Percentiles rank a stretch among this genome's conserved stretches.
Conservation (phyloP, 2,888 invertebrate species). For the Athalia rosae region DNA sequence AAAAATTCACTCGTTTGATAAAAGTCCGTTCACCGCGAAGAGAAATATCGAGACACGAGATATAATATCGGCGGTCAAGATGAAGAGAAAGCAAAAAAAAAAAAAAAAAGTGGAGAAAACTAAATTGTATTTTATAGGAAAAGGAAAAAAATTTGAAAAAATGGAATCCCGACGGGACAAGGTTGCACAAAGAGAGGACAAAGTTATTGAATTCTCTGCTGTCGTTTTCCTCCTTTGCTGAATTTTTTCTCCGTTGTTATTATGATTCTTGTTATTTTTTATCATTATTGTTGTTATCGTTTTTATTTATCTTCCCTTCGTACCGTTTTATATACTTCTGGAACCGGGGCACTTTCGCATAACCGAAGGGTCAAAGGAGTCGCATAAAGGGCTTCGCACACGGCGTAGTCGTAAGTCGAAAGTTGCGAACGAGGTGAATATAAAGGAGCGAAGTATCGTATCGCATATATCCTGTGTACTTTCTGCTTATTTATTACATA, state of each 20-base stretch:
- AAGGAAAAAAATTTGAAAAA: constrained; percentile 5
- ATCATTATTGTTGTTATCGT: neutral
- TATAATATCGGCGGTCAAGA: neutral
- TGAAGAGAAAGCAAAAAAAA: neutral
- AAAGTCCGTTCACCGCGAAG: no score
- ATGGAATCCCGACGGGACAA: constrained; percentile 9
- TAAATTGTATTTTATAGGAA: no score
- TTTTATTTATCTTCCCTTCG: neutral
- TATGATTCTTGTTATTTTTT: neutral
- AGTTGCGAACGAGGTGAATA: constrained; percentile 11
- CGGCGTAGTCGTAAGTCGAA: neutral
- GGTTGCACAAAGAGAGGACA: neutral
- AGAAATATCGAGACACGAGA: no score
- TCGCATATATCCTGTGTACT: neutral
- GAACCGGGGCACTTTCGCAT: constrained; percentile 14
- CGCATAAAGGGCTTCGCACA: neutral
- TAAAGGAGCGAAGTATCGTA: neutral
- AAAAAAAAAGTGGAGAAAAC: neutral
- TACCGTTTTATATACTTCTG: neutral
- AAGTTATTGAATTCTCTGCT: constrained; percentile 28
- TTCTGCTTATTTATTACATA: neutral
- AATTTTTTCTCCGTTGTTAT: no score
- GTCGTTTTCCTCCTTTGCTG: neutral
- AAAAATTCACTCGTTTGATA: no score
- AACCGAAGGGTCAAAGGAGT: constrained; percentile 24